These are phyloP conservation scores for Bagarius yarrelli DNA, from an alignment of 2,113 vertebrate species.

Conservation along the genomic window DNA sequence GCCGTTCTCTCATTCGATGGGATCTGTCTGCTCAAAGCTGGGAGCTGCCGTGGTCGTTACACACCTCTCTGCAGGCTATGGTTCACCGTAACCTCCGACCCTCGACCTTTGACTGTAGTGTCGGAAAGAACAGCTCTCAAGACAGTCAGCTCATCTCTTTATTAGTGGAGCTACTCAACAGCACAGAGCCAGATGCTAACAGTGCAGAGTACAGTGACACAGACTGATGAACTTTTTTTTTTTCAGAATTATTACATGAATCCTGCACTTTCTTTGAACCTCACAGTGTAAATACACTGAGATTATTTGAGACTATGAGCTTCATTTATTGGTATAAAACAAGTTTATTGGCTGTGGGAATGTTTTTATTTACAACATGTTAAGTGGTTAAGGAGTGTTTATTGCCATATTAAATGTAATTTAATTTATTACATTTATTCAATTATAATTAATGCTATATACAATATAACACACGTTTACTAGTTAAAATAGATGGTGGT, in stretches of 20 bases:
- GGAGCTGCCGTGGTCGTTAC: constrained; percentile 85
- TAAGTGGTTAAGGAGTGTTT: not conserved
- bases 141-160: constrained; percentile 82
- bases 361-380: too few species aligned
- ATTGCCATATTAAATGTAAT: not conserved
- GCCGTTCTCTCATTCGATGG: constrained; percentile 79
- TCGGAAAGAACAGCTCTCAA: constrained; percentile 56
- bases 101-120: constrained; percentile 44
- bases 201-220: constrained; percentile 20
- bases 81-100: constrained; percentile 80
- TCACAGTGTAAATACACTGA: not conserved
- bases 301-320: not conserved
- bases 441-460: not conserved
- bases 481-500: not conserved
- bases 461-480: not conserved
- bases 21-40: constrained; percentile 78
- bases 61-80: constrained; percentile 86
- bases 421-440: not conserved
- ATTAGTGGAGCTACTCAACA: constrained; percentile 84
- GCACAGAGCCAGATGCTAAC: constrained; percentile 41
- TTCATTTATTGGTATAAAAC: not conserved
- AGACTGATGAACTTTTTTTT: not conserved
- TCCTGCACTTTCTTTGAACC: not conserved
- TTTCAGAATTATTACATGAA: not conserved
- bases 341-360: too few species aligned